These are phyloP conservation scores for Drosophila cardini DNA, from an alignment of 1,140 invertebrate genomes.

Conservation along the genomic window DNA sequence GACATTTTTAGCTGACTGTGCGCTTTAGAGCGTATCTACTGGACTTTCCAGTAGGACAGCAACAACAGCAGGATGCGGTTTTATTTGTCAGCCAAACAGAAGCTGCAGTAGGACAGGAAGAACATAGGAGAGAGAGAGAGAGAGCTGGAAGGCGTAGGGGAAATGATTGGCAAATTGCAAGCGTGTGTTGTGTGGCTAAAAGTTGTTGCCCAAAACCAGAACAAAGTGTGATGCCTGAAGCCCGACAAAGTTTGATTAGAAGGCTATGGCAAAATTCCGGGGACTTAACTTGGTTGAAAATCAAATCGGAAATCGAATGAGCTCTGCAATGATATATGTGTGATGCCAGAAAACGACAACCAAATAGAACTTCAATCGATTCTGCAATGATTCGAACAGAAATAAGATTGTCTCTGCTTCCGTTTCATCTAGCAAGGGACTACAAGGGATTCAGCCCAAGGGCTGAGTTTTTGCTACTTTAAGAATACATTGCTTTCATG, in stretches of 20 bases:
- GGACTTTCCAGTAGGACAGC: background rate
- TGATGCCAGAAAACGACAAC: background rate
- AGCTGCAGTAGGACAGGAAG: background rate
- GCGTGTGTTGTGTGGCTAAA: conserved; percentile 29
- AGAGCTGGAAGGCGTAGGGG: background rate
- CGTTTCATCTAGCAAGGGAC: background rate
- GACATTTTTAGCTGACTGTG: conserved; percentile 54
- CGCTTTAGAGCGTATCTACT: conserved; percentile 11
- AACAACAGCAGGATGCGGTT: conserved; percentile 22
- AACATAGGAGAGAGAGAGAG: background rate
- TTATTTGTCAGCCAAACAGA: conserved; percentile 25
- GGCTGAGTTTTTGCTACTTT: too few relatives aligned
- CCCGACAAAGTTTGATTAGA: conserved; percentile 51
- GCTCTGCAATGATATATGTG: background rate
- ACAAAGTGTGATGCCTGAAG: conserved; percentile 22
- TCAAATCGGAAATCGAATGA: conserved; percentile 14
- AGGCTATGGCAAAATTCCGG: conserved; percentile 2
- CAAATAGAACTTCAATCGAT: background rate
- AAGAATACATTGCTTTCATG: background rate
- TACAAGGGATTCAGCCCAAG: too few relatives aligned
- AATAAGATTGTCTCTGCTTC: background rate
- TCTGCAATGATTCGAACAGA: background rate
- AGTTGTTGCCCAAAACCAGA: conserved; percentile 24
- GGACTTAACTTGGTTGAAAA: background rate
- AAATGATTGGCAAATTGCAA: conserved; percentile 22